Evolutionary conservation across 2,797 vertebrate genomes (phyloP), one percentile per base, ranked within the genome.

Genomic region (Tangara arthus): DNA sequence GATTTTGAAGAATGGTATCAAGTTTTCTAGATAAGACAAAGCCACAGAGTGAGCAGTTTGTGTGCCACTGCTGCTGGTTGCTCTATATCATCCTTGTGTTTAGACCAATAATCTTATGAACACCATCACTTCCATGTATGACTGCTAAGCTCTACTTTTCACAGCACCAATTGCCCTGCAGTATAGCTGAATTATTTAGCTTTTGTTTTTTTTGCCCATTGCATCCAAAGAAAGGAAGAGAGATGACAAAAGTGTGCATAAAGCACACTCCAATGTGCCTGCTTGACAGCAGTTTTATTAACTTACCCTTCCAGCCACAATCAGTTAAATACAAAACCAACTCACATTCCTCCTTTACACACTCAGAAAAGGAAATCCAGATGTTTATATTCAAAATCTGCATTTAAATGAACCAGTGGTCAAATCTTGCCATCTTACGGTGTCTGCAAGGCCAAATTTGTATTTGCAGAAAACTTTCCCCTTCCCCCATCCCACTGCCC

Each of bases 321-420:
- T 77, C 80, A 87, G 84, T 94, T 93, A 97, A 96, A 88, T 53
- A 70, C 37, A 90, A 94, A 97, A 94, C 73, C 94, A 96, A 90
- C 71, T 96, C 61, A 77, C 68, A 80, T 76, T 95, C 95, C 96
- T 93, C 94, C 93, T 96, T 87, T 72, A 87, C 32, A 9, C 35
- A 53, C 57, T 93, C 77, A 92, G 83, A 69, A 76, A 96, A 97
- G 93, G 93, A 96, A 97, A 97, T 93, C 86, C 95, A 90, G 12
- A 10, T 82, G 82, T 97, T 97, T 96, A 93, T 92, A 87, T 46
- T 83, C n/a, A 83, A 95, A 95, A 94, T 94, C 82, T 69, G 21
- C 37, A 60, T 79, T 91, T 16, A 96, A 93, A 90, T 91, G 94
- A 61, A 93, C 82, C 82, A 87, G 42, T n/a, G 92, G 82, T 93